These are phyloP conservation scores for Odontocolon sp. DNA, from an alignment of 2,888 invertebrate species.

Conservation along the genomic window DNA sequence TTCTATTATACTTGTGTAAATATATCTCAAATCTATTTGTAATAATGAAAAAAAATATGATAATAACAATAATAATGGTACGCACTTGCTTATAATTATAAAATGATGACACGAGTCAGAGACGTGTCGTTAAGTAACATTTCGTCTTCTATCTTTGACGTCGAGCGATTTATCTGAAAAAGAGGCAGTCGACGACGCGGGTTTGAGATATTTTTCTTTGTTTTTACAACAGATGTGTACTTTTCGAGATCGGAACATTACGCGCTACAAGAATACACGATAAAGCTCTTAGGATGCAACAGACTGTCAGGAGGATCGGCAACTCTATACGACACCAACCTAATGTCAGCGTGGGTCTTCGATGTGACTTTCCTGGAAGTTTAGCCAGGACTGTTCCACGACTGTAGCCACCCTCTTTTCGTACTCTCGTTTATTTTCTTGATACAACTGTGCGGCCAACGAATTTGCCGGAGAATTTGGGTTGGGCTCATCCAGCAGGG, in stretches of 20 bases:
- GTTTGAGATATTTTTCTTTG: neutral
- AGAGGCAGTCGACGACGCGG: slow-evolving; percentile 31
- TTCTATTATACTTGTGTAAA: slow-evolving; percentile 56
- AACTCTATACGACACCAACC: slow-evolving; percentile 43
- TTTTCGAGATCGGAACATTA: slow-evolving; percentile 50
- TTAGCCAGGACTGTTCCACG: slow-evolving; percentile 85
- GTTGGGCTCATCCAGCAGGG: slow-evolving; percentile 86
- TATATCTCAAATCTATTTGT: slow-evolving; percentile 53
- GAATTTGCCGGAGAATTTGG: slow-evolving; percentile 87
- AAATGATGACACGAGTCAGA: slow-evolving; percentile 68
- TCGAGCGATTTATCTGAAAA: slow-evolving; percentile 28
- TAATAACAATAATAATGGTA: slow-evolving; percentile 46
- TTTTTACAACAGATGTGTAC: slow-evolving; percentile 31
- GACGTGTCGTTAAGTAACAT: slow-evolving; percentile 57
- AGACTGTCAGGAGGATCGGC: slow-evolving; percentile 27
- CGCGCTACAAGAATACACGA: slow-evolving; percentile 52
- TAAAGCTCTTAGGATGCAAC: slow-evolving; percentile 50
- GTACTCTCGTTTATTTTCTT: slow-evolving; percentile 86
- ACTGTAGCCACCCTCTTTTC: slow-evolving; percentile 85
- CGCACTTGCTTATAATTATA: slow-evolving; percentile 58
- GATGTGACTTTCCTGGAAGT: slow-evolving; percentile 79
- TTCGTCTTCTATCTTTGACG: slow-evolving; percentile 39
- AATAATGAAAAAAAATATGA: slow-evolving; percentile 37
- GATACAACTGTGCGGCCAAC: slow-evolving; percentile 86
- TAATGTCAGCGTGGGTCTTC: slow-evolving; percentile 80